These are phyloP conservation scores for Holacanthella duospinosa DNA, from an alignment of 2,888 invertebrate species.

Conservation along the genomic window DNA sequence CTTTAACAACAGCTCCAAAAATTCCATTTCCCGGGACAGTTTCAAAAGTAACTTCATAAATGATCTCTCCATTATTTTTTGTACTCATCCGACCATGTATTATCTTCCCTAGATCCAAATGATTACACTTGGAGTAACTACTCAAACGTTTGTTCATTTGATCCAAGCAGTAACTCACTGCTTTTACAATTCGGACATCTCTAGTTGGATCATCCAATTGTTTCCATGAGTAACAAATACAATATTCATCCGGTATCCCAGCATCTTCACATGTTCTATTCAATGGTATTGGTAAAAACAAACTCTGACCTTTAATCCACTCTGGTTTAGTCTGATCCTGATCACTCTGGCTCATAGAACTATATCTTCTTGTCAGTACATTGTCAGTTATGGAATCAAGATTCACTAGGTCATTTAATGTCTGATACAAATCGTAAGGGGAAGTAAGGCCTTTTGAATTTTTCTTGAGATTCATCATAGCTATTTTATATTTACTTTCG, in stretches of 20 bases:
- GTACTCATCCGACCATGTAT: not conserved
- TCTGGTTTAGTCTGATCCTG: not conserved
- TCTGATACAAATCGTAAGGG: not conserved
- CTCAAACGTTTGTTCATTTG: constrained; percentile 55
- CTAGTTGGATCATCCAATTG: constrained; percentile 44
- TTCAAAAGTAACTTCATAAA: not conserved
- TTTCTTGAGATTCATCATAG: not conserved
- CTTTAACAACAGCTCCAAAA: not conserved
- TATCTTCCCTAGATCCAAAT: constrained; percentile 47
- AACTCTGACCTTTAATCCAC: constrained; percentile 58
- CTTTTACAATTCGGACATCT: constrained; percentile 49
- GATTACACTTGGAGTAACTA: constrained; percentile 51
- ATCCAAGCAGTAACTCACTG: constrained; percentile 52
- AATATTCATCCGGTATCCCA: constrained; percentile 72
- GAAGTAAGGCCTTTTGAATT: not conserved
- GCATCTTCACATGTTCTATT: constrained; percentile 66
- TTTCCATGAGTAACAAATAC: constrained; percentile 65
- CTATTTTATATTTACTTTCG: not conserved
- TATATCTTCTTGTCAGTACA: not conserved
- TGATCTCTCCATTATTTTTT: not conserved
- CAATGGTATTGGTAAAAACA: constrained; percentile 61
- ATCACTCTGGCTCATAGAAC: too few relatives aligned
- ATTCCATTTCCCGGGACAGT: not conserved
- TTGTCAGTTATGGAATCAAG: not conserved
- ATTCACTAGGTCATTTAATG: not conserved